Base-by-base conservation (phyloP, 2,888 invertebrate genomes). In the Corbicula japonica region DNA sequence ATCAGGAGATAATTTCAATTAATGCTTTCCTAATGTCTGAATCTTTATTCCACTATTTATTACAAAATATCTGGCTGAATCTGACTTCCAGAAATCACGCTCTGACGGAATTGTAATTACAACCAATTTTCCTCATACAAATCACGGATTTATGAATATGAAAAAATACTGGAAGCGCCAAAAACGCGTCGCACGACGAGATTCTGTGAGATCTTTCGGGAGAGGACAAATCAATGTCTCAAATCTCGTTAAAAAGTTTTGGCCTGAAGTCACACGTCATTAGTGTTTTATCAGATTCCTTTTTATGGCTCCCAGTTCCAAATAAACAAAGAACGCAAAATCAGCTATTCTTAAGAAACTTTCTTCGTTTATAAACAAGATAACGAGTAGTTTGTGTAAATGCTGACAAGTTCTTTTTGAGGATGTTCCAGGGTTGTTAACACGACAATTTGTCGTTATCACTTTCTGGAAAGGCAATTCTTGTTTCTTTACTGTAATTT, bases 11-110 rank as follows among this genome's bases (percentile, higher is more conserved):
- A 70, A 65, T 66, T 74, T 74, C 74, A 74, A 74, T 66, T 66
- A 74, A 32, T 38, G 44, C 23, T 60, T 32, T 28, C 30, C 41
- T 54, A 62, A 54, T 72, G 62, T 41, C 60, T 54, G 71, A 52
- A 62, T 34, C 72, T 72, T 56, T 72, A 73, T 78, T 68, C 63
- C 34, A 58, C 62, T 69, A 52, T 73, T 78, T 69, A 73, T 78
- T 32, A 48, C 62, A 38, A 28, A 38, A 46, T 73, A 58, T 73
- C 73, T 48, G 3, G 34, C 58, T 68, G 69, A 58, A 8, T 69
- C 63, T 65, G 58, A 69, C 68, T 78, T 69, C 35, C 35, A 48
- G 62, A 63, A 50, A 69, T 41, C 38, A 8, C 41, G 41, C 56
- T 48, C 32, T 58, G 50, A 65, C 28, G 62, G 68, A 56, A 63